phyloP scores from a whole-genome alignment of 2,797 vertebrate species.

The Gymnodraco acuticeps region DNA sequence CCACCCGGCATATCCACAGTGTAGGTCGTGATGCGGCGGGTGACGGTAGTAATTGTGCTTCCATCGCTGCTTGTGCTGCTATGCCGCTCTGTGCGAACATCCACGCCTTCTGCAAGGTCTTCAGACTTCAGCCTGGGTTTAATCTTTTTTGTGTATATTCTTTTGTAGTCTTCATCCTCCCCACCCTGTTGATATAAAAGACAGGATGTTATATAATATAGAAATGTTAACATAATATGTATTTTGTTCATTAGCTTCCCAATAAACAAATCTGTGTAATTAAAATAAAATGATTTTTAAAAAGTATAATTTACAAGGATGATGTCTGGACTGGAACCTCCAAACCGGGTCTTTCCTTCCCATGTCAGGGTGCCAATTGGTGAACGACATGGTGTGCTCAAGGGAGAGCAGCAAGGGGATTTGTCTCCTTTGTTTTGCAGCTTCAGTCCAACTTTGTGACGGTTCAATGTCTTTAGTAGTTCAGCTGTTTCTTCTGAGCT shows the following conservation, averaged over 20 bases:
- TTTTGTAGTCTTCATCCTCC: conserved; percentile 93
- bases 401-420: conserved; percentile 87
- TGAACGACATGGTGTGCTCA: conserved; percentile 87
- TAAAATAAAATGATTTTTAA: neutral
- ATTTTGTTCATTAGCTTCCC: conserved; percentile 14
- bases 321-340: conserved; percentile 88
- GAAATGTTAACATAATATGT: conserved; percentile 8
- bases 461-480: conserved; percentile 90
- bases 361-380: conserved; percentile 85
- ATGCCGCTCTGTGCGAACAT: conserved; percentile 88
- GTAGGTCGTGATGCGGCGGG: conserved; percentile 93
- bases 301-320: conserved; percentile 87
- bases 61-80: conserved; percentile 92
- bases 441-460: conserved; percentile 94
- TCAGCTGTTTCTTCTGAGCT: conserved; percentile 92
- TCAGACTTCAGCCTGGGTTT: conserved; percentile 94
- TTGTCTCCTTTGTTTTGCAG: conserved; percentile 93
- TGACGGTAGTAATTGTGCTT: conserved; percentile 91
- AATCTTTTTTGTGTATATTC: conserved; percentile 96
- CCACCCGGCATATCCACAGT: conserved; percentile 90
- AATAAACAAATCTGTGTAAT: neutral
- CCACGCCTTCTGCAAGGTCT: conserved; percentile 87
- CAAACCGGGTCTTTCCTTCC: conserved; percentile 82
- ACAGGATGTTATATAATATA: conserved; percentile 11
- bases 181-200: conserved; percentile 87